Percentiles rank a stretch among this genome's conserved stretches.
Conservation (phyloP, 2,797 vertebrate genomes). For the Myotis findleyi region DNA sequence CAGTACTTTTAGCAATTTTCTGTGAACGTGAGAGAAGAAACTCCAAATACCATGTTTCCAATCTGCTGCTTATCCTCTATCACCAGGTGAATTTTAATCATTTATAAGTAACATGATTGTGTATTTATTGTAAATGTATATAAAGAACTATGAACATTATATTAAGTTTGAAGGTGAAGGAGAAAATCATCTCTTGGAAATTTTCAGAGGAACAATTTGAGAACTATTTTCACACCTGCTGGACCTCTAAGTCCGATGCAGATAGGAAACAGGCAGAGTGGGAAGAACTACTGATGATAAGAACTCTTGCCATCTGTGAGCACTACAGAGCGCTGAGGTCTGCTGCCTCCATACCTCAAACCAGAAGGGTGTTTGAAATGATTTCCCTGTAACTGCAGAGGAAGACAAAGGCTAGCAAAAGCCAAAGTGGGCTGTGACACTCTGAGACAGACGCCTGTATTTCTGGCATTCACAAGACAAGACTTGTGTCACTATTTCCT, state of each 20-base stretch:
- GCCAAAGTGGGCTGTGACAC: background rate
- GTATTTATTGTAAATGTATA: background rate
- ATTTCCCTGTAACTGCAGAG: background rate
- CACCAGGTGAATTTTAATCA: background rate
- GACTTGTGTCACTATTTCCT: background rate
- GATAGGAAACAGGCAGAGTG: background rate
- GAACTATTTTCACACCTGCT: background rate
- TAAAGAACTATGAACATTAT: background rate
- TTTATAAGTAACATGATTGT: background rate
- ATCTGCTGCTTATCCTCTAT: background rate
- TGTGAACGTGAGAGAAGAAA: background rate
- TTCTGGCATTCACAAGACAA: background rate
- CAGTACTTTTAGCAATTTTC: conserved; percentile 33
- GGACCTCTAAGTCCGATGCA: background rate
- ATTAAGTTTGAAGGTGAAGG: background rate
- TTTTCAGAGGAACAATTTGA: background rate
- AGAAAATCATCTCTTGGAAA: background rate
- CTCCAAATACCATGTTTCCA: background rate
- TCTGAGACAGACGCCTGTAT: background rate
- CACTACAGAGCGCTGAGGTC: background rate
- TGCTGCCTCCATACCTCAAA: background rate
- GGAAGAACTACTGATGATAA: background rate
- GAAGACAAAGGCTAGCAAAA: background rate
- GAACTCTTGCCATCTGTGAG: background rate
- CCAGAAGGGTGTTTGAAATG: background rate